Evolutionary conservation across 2,113 vertebrate genomes (phyloP).

Genomic region (Ploceus nigricollis): DNA sequence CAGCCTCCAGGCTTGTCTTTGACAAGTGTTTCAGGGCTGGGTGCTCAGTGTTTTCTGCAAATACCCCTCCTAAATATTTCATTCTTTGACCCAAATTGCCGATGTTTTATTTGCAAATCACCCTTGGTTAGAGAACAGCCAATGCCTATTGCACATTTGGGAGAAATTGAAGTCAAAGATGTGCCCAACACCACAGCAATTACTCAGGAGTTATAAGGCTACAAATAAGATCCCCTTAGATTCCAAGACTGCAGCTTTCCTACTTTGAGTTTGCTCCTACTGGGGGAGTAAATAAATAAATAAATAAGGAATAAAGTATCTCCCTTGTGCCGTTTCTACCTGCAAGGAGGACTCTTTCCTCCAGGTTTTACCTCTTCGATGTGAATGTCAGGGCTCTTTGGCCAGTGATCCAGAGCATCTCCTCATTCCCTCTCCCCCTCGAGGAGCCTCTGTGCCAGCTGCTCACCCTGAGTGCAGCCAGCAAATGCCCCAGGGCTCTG

Average conservation of each 20-base stretch:
- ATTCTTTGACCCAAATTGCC: background rate
- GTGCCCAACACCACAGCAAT: background rate
- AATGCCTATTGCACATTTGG: fast-evolving
- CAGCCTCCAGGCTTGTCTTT: background rate
- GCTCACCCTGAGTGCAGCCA: background rate
- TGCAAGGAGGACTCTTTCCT: background rate
- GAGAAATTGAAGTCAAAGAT: background rate
- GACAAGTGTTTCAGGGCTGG: background rate
- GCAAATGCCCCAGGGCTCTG: background rate
- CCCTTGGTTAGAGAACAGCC: background rate
- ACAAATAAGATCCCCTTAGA: background rate
- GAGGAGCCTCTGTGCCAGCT: background rate
- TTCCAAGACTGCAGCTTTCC: background rate
- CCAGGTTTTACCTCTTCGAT: background rate
- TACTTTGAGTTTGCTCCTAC: fast-evolving
- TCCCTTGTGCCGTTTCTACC: background rate
- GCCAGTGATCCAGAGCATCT: fast-evolving
- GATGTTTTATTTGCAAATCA: background rate
- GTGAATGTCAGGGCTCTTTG: background rate
- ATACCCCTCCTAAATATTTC: background rate
- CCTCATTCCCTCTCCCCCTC: background rate
- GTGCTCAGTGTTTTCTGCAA: background rate
- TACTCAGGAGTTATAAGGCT: background rate
- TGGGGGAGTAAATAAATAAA: background rate
- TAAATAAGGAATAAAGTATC: background rate